A percentile compares a stretch with the other conserved stretches of the same genome.
phyloP scores from a whole-genome alignment of 2,888 invertebrate genomes.

The Fragum fragum region DNA sequence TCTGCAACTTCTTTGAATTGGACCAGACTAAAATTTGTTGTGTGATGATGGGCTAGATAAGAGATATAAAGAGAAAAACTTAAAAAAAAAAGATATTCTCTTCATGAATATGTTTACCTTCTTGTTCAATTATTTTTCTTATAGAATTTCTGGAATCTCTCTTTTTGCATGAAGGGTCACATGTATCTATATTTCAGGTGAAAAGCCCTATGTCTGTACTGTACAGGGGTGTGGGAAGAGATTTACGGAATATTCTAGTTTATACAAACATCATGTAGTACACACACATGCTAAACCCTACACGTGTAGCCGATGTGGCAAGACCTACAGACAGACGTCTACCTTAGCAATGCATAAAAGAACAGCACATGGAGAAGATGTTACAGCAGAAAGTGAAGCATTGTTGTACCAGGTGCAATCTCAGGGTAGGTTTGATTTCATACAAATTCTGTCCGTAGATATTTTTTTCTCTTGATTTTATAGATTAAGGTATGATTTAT shows the following conservation, averaged over 20 bases:
- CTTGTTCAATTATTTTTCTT: too few relatives aligned
- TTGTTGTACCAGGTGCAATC: constrained; percentile 70
- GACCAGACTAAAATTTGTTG: too few relatives aligned
- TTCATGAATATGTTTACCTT: too few relatives aligned
- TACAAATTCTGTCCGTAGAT: too few relatives aligned
- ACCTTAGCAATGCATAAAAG: constrained; percentile 90
- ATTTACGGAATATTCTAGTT: constrained; percentile 91
- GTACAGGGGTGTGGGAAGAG: constrained; percentile 90
- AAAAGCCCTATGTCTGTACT: constrained; percentile 90
- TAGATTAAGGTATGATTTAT: too few relatives aligned
- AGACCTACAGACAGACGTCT: constrained; percentile 89
- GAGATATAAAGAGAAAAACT: too few relatives aligned
- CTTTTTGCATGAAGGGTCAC: too few relatives aligned
- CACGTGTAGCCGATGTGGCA: constrained; percentile 89
- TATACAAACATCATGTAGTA: constrained; percentile 90
- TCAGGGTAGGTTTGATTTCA: constrained; percentile 46
- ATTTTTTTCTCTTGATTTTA: too few relatives aligned
- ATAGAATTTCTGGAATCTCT: too few relatives aligned
- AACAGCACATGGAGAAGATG: constrained; percentile 88
- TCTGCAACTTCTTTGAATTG: too few relatives aligned
- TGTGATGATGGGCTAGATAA: too few relatives aligned
- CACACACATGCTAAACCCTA: constrained; percentile 90
- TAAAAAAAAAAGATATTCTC: too few relatives aligned
- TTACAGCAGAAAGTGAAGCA: constrained; percentile 75
- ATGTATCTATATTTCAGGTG: constrained; percentile 84